Conservation (phyloP, 2,113 vertebrate species). For the Sceloporus undulatus region DNA sequence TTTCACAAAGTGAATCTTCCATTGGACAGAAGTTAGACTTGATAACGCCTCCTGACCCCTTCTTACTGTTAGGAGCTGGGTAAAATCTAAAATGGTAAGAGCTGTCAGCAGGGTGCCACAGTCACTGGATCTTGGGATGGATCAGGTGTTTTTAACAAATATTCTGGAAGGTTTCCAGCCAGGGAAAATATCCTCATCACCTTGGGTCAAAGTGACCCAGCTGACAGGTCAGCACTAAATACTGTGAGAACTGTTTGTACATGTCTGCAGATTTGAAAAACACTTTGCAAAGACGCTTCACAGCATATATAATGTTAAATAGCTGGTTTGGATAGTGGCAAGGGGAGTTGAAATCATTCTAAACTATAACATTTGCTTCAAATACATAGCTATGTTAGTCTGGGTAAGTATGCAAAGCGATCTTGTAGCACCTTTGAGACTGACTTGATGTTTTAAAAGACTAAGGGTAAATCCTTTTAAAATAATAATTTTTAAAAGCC, state of each 20-base stretch:
- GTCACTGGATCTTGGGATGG: conserved; percentile 40
- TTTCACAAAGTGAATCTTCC: background rate
- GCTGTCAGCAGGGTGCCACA: conserved; percentile 28
- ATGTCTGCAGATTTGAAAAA: conserved; percentile 18
- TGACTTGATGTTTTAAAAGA: too few relatives aligned
- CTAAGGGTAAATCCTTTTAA: too few relatives aligned
- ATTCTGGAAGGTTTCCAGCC: conserved; percentile 17
- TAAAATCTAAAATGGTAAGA: background rate
- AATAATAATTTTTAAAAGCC: too few relatives aligned
- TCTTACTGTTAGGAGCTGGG: background rate
- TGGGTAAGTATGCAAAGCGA: too few relatives aligned
- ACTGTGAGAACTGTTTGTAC: background rate
- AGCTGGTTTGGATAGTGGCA: background rate
- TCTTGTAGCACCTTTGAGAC: too few relatives aligned
- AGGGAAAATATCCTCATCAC: background rate
- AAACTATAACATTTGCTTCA: background rate
- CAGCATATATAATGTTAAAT: background rate
- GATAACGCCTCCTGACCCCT: background rate
- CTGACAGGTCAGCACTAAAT: background rate
- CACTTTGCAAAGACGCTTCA: background rate
- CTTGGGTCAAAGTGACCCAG: background rate
- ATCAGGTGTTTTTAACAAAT: background rate
- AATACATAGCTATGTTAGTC: too few relatives aligned
- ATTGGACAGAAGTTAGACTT: background rate
- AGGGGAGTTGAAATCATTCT: background rate